A percentile compares a stretch with the other conserved stretches of the same genome.
These are phyloP conservation scores for Moxostoma hubbsi DNA, from an alignment of 2,797 vertebrate genomes.

Conservation along the genomic window DNA sequence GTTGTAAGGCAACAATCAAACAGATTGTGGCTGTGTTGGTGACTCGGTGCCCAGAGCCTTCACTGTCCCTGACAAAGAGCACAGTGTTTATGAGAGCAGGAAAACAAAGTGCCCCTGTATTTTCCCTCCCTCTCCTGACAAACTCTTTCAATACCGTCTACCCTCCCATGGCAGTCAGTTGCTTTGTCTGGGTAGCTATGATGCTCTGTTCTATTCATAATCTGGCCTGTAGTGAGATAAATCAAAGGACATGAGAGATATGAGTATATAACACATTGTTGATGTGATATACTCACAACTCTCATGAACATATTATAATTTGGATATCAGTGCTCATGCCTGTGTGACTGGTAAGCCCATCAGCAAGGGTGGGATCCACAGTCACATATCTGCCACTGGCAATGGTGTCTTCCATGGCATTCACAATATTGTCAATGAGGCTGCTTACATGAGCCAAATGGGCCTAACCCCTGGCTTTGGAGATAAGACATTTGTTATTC, in stretches of 20 bases:
- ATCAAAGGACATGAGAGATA: not conserved
- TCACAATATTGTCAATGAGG: conserved; percentile 96
- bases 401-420: conserved; percentile 96
- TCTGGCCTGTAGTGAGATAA: not conserved
- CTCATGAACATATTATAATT: not conserved
- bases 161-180: conserved; percentile 11
- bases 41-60: conserved; percentile 5
- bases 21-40: not conserved
- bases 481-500: conserved; percentile 94
- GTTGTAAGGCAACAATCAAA: not conserved
- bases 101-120: conserved; percentile 23
- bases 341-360: conserved; percentile 97
- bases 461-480: conserved; percentile 92
- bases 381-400: conserved; percentile 92
- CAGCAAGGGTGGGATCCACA: conserved; percentile 96
- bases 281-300: not conserved
- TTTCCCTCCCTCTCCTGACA: conserved; percentile 4
- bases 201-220: not conserved
- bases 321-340: conserved; percentile 92
- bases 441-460: conserved; percentile 91
- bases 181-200: conserved; percentile 16
- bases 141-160: conserved; percentile 23
- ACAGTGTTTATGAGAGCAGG: not conserved
- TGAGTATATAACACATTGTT: not conserved
- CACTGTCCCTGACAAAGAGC: not conserved